Percentiles rank a stretch among this genome's conserved stretches.
phyloP scores from a whole-genome alignment of 2,797 vertebrate species.

The Anabacerthia variegaticeps region DNA sequence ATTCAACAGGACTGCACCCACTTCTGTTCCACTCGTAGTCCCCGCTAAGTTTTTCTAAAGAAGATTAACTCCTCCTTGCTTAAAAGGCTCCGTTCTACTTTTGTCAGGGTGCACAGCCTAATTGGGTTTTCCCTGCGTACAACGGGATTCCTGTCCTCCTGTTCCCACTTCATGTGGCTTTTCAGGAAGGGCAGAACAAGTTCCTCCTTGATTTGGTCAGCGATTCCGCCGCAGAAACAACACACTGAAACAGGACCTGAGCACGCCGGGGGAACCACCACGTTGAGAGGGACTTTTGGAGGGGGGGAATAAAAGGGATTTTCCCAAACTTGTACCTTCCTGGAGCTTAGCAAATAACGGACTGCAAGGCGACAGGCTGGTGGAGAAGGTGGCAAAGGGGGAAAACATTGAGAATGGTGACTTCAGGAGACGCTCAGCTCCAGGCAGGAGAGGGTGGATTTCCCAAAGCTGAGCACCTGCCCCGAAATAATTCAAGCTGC shows the following conservation, averaged over 20 bases:
- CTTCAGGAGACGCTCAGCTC: background rate
- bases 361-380: background rate
- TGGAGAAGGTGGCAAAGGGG: background rate
- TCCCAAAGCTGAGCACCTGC: background rate
- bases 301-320: background rate
- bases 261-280: fast-evolving
- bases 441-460: background rate
- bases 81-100: constrained; percentile 4
- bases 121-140: constrained; percentile 42
- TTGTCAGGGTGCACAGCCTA: constrained; percentile 17
- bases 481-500: constrained; percentile 1
- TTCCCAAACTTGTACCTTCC: background rate
- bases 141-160: background rate
- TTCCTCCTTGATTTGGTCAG: background rate
- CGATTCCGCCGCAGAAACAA: background rate
- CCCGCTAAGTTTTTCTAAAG: constrained; percentile 9
- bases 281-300: background rate
- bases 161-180: background rate
- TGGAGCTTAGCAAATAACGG: fast-evolving
- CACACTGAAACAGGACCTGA: background rate
- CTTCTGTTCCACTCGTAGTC: background rate
- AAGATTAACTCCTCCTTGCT: constrained; percentile 41
- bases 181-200: background rate
- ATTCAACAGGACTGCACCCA: background rate
- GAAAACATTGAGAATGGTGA: fast-evolving